These are phyloP conservation scores for Mallotus villosus DNA, from an alignment of 2,797 vertebrate species.

Conservation along the genomic window DNA sequence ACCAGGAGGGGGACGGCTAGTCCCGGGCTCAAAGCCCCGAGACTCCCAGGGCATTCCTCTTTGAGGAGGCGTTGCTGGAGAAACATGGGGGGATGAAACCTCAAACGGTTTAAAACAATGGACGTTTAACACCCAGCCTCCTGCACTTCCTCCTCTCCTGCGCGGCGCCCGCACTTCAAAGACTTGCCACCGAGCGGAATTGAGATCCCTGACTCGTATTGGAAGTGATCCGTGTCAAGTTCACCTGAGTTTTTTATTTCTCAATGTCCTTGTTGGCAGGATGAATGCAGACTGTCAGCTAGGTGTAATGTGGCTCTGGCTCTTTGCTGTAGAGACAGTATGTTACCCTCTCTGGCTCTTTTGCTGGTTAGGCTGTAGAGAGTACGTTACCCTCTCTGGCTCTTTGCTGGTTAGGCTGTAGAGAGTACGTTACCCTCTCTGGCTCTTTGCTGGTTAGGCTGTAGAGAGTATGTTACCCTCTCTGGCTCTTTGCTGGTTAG, in stretches of 20 bases:
- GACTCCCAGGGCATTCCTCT: slow-evolving; percentile 63
- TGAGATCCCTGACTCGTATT: slow-evolving; percentile 42
- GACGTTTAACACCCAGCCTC: slow-evolving; percentile 61
- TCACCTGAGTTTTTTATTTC: slow-evolving; percentile 63
- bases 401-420: too few relatives aligned
- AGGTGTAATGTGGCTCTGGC: slow-evolving; percentile 40
- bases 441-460: slow-evolving; percentile 53
- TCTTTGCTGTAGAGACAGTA: background rate
- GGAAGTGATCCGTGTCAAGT: slow-evolving; percentile 58
- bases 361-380: too few relatives aligned
- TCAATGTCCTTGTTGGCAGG: slow-evolving; percentile 55
- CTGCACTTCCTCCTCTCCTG: slow-evolving; percentile 38
- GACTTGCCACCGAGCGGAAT: slow-evolving; percentile 14
- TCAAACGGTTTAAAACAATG: slow-evolving; percentile 58
- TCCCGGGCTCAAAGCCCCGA: slow-evolving; percentile 63
- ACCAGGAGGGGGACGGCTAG: slow-evolving; percentile 72
- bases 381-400: too few relatives aligned
- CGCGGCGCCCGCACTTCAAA: slow-evolving; percentile 58
- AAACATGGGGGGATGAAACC: slow-evolving; percentile 57
- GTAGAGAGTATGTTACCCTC: slow-evolving; percentile 12
- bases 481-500: background rate
- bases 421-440: slow-evolving; percentile 4
- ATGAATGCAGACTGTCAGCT: slow-evolving; percentile 56
- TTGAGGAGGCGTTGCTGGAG: slow-evolving; percentile 62
- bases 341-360: too few relatives aligned